Base-by-base conservation (phyloP, 1,140 invertebrate genomes). In the Macrobrachium nipponense region DNA sequence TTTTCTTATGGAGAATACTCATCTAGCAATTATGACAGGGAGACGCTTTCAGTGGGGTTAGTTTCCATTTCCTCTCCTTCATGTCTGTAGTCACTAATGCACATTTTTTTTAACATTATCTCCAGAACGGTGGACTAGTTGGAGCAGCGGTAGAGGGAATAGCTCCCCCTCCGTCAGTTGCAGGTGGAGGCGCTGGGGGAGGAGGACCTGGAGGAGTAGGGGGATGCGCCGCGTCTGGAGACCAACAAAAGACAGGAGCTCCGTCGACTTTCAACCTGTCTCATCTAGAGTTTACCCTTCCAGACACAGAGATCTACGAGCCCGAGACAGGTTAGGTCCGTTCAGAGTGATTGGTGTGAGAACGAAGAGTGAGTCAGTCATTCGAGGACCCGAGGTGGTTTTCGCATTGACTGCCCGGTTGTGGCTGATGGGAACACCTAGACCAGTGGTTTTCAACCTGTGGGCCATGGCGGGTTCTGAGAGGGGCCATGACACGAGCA, bases 291-390 rank as follows among this genome's bases (percentile, higher is more conserved):
- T 88, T 84, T 62, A 81, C 87, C 36, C 68, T 88, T 43, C 87
- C 87, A 36, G 87, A 88, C 44, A 85, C 87, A 17, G 80, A 84
- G 59, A 85, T 88, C n/a, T 88, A 88, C 64, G 87, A 88, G 61
- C 68, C 87, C 6, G 87, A 88, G 27, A 73, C 87, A 80, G 87
- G 87, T 88, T 44, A 80, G 8, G 1, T 43, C 20, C n/a, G 15
- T 59, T n/a, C 7, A 70, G 5, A 15, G 68, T 70, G 51, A 51
- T 6, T 51, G 51, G 51, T 12, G 51, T 8, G 12, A 7, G 51
- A 51, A 51, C n/a, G n/a, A n/a, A n/a, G n/a, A n/a, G n/a, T n/a
- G 51, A 51, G 27, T 36, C 4, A 36, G 27, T 12, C 51, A 51
- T 0, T 51, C 7, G 51, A 51, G 12, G 8, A 51, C 7, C 8